These are phyloP conservation scores for Macrochelys suwanniensis DNA, from an alignment of 2,797 vertebrate genomes.

Conservation along the genomic window DNA sequence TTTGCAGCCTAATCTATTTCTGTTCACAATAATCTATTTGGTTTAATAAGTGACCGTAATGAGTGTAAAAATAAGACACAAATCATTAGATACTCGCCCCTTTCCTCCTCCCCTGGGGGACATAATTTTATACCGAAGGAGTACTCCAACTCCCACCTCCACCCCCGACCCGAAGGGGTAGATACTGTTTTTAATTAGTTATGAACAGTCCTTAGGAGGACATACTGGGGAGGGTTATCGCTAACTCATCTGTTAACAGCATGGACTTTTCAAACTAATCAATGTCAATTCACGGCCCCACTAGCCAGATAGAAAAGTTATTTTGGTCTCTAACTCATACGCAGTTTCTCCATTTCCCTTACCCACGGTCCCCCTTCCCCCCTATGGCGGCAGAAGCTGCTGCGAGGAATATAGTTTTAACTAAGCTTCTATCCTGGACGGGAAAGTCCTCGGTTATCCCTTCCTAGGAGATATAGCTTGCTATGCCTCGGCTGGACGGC, in stretches of 20 bases:
- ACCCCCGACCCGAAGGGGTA: not conserved
- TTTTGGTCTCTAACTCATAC: not conserved
- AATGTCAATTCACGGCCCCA: not conserved
- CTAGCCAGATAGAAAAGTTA: not conserved
- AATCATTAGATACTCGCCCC: not conserved
- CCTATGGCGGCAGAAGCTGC: not conserved
- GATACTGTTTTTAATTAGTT: not conserved
- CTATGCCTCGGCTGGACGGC: no score
- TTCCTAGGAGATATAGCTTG: not conserved
- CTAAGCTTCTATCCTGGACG: not conserved
- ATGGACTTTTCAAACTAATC: not conserved
- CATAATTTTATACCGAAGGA: not conserved
- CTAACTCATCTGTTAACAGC: not conserved
- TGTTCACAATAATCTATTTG: not conserved
- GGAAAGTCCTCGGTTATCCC: not conserved
- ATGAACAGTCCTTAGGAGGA: not conserved
- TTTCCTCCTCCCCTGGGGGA: not conserved
- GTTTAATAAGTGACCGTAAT: not conserved
- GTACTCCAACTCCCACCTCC: not conserved
- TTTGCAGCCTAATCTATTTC: not conserved
- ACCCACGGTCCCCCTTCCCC: no score
- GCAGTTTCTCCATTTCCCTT: not conserved
- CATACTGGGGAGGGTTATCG: not conserved
- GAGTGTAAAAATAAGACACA: not conserved
- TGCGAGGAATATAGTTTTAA: not conserved